Conservation (phyloP, 2,113 vertebrate genomes). For the Illadopsis cleaveri region DNA sequence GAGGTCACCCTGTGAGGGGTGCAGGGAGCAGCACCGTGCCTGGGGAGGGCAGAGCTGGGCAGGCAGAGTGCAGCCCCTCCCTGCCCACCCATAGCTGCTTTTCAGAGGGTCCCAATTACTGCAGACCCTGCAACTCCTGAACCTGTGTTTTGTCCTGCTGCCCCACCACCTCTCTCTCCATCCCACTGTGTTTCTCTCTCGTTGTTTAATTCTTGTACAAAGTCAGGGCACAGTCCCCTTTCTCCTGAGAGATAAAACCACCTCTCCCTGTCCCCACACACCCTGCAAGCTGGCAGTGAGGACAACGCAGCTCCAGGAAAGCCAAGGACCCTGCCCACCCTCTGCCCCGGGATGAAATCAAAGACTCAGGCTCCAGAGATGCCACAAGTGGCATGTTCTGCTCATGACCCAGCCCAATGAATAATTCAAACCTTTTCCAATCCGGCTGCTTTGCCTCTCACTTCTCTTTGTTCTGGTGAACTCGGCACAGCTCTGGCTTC, state of each 20-base stretch:
- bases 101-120: neutral
- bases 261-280: neutral
- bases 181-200: neutral
- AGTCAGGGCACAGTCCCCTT: neutral
- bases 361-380: neutral
- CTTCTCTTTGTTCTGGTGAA: neutral
- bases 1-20: fast-evolving
- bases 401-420: neutral
- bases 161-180: neutral
- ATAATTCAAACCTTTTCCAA: conserved; percentile 2
- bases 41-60: neutral
- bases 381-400: neutral
- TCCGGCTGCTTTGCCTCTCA: neutral
- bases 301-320: fast-evolving
- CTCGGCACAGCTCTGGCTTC: neutral
- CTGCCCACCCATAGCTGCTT: neutral
- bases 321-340: neutral
- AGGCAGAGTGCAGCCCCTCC: neutral
- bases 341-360: neutral
- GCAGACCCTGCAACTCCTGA: neutral
- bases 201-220: neutral
- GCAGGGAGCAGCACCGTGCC: neutral
- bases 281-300: neutral
- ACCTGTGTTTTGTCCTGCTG: neutral
- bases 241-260: neutral